These are phyloP conservation scores for Neoarius graeffei DNA, from an alignment of 2,113 vertebrate species.

Conservation along the genomic window DNA sequence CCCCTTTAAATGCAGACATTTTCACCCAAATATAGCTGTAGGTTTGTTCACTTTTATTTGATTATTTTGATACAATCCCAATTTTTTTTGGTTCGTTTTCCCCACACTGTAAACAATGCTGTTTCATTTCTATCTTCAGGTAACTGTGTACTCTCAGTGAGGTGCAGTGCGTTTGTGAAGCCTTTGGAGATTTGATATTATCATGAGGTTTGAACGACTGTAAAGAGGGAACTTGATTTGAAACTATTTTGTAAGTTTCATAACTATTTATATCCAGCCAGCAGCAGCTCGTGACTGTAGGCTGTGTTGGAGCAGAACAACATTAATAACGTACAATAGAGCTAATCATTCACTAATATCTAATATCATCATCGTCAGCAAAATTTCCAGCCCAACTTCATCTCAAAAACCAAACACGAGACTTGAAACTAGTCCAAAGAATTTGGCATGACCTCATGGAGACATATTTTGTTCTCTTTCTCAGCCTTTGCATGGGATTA, in stretches of 20 bases:
- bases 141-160: background rate
- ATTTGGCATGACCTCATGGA: background rate
- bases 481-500: background rate
- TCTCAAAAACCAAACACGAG: background rate
- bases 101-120: too few species aligned
- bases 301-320: background rate
- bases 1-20: background rate
- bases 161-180: background rate
- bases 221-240: constrained; percentile 4
- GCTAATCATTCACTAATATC: background rate
- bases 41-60: background rate
- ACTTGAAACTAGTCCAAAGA: background rate
- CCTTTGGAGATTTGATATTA: background rate
- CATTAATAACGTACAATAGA: background rate
- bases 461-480: background rate
- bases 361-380: background rate
- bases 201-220: background rate
- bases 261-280: background rate
- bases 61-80: background rate
- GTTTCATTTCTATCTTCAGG: background rate
- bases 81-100: too few species aligned
- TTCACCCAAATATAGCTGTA: background rate
- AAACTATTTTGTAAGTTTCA: constrained; percentile 16
- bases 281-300: background rate
- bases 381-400: background rate